Evolutionary conservation across 1,140 invertebrate genomes (phyloP), one percentile per base, ranked within the genome.

Genomic region (Archegozetes longisetosus): DNA sequence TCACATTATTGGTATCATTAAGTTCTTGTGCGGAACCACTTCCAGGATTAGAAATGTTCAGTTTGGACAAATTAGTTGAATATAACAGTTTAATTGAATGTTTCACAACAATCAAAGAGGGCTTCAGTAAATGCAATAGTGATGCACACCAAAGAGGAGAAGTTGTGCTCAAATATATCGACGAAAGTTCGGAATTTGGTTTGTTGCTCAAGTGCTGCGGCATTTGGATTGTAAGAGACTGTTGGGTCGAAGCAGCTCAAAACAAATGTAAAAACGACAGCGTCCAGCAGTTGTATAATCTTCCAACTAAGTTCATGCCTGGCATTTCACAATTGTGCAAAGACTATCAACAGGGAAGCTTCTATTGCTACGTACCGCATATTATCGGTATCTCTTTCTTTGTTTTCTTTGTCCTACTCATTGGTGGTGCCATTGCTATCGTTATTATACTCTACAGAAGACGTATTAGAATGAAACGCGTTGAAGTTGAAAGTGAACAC

Each of bases 141-240:
- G 6, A 55, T n/a, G 53, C 53, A 13, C 53, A 55, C 17, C 53
- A 23, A 46, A 55, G 28, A 46, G 53, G 53, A 17, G 53, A 55
- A 46, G 24, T 23, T 12, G 53, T 55, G 6, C 53, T 55, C 24
- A 13, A 25, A 26, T 55, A 22, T 6, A 26, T 55, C 9, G 26
- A 55, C 24, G 53, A 55, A 55, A 55, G 28, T 12, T 55, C 53
- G 6, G 6, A 55, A 46, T 20, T 55, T 20, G 53, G 53, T 13
- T 29, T 26, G 9, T 46, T 55, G 53, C 53, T 55, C 26, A 55
- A 55, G 24, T 55, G 53, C 24, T 55, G 53, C 26, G 53, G 53
- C 9, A 55, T 55, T 46, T 55, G 53, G 53, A n/a, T 55, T 14
- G 53, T 55, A n/a, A 20, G 53, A 20, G 53, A 55, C 24, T 55